phyloP scores from a whole-genome alignment of 2,113 vertebrate genomes.

The Dunckerocampus dactyliophorus region DNA sequence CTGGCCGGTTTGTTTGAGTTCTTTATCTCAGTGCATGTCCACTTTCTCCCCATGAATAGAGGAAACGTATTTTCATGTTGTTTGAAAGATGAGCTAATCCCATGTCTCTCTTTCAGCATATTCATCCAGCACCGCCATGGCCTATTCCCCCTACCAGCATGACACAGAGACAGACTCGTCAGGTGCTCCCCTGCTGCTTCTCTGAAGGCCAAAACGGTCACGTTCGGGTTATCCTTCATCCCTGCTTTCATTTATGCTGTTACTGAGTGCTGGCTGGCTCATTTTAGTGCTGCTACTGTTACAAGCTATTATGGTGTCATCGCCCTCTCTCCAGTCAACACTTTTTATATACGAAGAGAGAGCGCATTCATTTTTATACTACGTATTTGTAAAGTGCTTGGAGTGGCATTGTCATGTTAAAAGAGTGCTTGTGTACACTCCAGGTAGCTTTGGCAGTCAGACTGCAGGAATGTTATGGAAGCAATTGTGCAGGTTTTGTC shows the following conservation, averaged over 20 bases:
- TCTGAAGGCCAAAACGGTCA: constrained; percentile 24
- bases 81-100: neutral
- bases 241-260: constrained; percentile 34
- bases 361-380: constrained; percentile 1
- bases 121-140: constrained; percentile 72
- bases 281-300: constrained; percentile 19
- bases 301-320: constrained; percentile 23
- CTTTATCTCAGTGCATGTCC: too few species aligned
- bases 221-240: neutral
- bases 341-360: neutral
- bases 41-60: too few species aligned
- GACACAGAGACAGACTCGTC: constrained; percentile 88
- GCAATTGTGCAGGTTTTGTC: constrained; percentile 20
- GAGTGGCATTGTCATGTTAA: constrained; percentile 16
- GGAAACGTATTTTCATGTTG: neutral
- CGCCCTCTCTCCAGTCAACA: constrained; percentile 5
- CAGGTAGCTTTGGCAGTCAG: constrained; percentile 12
- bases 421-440: constrained; percentile 21
- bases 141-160: constrained; percentile 80
- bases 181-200: constrained; percentile 85
- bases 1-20: too few species aligned
- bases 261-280: constrained; percentile 29
- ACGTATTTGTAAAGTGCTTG: constrained; percentile 43
- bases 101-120: constrained; percentile 35
- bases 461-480: constrained; percentile 29